These are phyloP conservation scores for Calliopsis andreniformis DNA, from an alignment of 1,140 invertebrate genomes.

Conservation along the genomic window DNA sequence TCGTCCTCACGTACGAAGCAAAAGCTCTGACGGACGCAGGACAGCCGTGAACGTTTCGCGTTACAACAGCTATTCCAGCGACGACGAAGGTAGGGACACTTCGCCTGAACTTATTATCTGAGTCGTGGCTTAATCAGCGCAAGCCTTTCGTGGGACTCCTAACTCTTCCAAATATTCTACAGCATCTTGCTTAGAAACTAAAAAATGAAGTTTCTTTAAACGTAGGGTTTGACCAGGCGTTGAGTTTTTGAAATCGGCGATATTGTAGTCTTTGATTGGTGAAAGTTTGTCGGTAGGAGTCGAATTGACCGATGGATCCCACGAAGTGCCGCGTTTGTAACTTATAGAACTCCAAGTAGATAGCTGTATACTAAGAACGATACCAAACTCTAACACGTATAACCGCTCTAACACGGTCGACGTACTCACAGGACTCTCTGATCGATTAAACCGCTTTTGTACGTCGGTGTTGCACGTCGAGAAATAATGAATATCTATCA, in stretches of 20 bases:
- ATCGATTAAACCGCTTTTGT: slow-evolving; percentile 7
- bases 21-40: slow-evolving; percentile 79
- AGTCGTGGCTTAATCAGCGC: slow-evolving; percentile 61
- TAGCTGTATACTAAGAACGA: slow-evolving; percentile 38
- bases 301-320: slow-evolving; percentile 4
- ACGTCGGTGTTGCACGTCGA: slow-evolving; percentile 30
- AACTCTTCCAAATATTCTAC: too few species aligned
- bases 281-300: too few species aligned
- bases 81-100: slow-evolving; percentile 90
- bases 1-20: slow-evolving; percentile 77
- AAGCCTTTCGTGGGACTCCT: slow-evolving; percentile 4
- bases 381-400: slow-evolving; percentile 36
- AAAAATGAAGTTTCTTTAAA: too few species aligned
- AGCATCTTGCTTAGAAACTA: too few species aligned
- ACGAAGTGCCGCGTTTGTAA: slow-evolving; percentile 25
- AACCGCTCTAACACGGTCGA: slow-evolving; percentile 51
- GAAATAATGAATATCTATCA: background rate
- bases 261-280: too few species aligned
- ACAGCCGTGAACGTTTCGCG: slow-evolving; percentile 82
- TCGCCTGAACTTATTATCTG: slow-evolving; percentile 79
- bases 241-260: too few species aligned
- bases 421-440: background rate
- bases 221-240: too few species aligned
- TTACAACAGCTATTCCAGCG: slow-evolving; percentile 92
- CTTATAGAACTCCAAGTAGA: slow-evolving; percentile 36